Conservation (phyloP, 2,888 invertebrate species). For the Tetragonisca angustula region DNA sequence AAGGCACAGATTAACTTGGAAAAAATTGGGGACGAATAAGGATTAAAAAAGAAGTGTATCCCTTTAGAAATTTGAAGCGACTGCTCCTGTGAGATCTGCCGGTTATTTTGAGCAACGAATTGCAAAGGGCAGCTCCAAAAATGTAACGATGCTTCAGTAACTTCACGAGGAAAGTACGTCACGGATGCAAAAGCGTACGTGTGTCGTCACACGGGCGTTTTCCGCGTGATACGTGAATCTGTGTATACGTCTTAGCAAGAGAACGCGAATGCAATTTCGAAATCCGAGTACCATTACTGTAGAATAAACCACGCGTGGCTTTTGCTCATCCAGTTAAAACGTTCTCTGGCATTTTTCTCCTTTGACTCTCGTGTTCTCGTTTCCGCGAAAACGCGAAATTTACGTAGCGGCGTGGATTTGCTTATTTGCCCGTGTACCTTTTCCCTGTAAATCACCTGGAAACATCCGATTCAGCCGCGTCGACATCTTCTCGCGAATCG, state of each 20-base stretch:
- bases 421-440: conserved; percentile 56
- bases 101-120: conserved; percentile 5
- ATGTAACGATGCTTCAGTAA: not conserved
- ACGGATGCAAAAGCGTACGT: conserved; percentile 23
- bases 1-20: no score
- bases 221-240: conserved; percentile 23
- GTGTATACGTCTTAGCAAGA: conserved; percentile 34
- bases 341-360: conserved; percentile 30
- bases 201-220: conserved; percentile 7
- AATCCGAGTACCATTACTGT: conserved; percentile 24
- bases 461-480: conserved; percentile 9
- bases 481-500: not conserved
- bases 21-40: no score
- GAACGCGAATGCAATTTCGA: conserved; percentile 39
- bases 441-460: conserved; percentile 41
- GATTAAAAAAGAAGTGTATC: no score
- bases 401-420: conserved; percentile 42
- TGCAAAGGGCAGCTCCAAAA: not conserved
- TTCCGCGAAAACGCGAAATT: conserved; percentile 55
- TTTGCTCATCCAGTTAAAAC: not conserved
- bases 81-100: not conserved
- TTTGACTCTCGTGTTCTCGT: conserved; percentile 20
- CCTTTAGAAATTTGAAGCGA: not conserved
- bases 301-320: conserved; percentile 9
- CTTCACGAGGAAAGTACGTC: conserved; percentile 7